Conservation (phyloP, 2,113 vertebrate genomes). For the Catharus bicknelli region DNA sequence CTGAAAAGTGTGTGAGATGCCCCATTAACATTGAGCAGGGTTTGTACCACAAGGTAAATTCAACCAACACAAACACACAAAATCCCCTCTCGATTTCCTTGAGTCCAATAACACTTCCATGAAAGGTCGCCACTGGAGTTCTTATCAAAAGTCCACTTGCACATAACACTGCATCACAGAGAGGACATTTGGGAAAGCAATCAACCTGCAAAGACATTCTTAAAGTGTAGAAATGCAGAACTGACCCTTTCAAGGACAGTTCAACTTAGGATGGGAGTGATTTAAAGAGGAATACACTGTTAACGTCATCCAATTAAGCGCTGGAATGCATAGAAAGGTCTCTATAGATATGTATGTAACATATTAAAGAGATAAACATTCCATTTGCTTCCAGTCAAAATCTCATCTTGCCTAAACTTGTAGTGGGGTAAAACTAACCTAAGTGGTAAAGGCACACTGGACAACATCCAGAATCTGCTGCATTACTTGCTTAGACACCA, state of each 20-base stretch:
- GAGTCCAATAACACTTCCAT: not conserved
- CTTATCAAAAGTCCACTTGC: not conserved
- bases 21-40: not conserved
- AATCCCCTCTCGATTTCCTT: not conserved
- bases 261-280: not conserved
- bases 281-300: not conserved
- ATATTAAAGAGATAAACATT: not conserved
- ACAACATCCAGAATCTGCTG: constrained; percentile 57
- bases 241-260: constrained; percentile 8
- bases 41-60: fast-evolving
- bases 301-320: not conserved
- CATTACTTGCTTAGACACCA: constrained; percentile 67
- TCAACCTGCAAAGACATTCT: not conserved
- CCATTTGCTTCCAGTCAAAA: constrained; percentile 25
- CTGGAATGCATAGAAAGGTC: not conserved
- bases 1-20: not conserved
- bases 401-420: not conserved
- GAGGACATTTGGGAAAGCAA: not conserved
- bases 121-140: fast-evolving
- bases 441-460: constrained; percentile 61
- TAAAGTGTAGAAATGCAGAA: constrained; percentile 9
- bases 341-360: fast-evolving
- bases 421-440: not conserved
- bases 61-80: not conserved
- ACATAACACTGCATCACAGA: fast-evolving